Evolutionary conservation across 2,888 invertebrate genomes (phyloP).

Genomic region (Diloba caeruleocephala): DNA sequence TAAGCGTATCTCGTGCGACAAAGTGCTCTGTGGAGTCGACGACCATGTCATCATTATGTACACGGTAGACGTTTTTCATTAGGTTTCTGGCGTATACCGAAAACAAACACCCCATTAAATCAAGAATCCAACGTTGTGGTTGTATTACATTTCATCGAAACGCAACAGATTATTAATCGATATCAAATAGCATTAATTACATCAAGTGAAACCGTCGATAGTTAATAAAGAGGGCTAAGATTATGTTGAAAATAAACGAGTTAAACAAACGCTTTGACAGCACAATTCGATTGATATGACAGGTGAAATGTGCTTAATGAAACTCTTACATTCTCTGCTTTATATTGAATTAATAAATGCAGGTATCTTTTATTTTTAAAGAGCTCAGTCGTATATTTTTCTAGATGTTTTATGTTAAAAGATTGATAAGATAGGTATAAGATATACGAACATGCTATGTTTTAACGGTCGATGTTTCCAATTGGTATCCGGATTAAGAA

Average conservation of each 20-base stretch:
- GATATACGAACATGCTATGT: no score
- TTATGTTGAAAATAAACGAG: slow-evolving; percentile 45
- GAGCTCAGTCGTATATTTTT: not conserved
- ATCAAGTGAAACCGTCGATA: slow-evolving; percentile 53
- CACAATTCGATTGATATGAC: slow-evolving; percentile 47
- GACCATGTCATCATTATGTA: no score
- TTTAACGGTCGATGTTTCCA: no score
- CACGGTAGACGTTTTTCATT: no score
- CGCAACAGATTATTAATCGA: slow-evolving; percentile 50
- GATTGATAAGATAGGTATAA: no score
- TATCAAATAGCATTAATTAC: slow-evolving; percentile 58
- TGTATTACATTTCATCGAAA: slow-evolving; percentile 27
- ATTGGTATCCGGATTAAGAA: no score
- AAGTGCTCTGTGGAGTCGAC: no score
- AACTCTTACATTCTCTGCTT: slow-evolving; percentile 34
- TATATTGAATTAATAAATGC: slow-evolving; percentile 31
- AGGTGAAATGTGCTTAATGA: slow-evolving; percentile 52
- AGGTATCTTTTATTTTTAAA: slow-evolving; percentile 27
- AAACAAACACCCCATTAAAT: slow-evolving; percentile 17
- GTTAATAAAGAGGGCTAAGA: slow-evolving; percentile 47
- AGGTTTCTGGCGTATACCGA: no score
- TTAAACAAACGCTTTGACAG: slow-evolving; percentile 48
- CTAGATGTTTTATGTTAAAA: no score
- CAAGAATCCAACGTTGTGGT: slow-evolving; percentile 23
- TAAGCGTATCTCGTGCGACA: no score